These are phyloP conservation scores for Calcarius lapponicus DNA, from an alignment of 2,797 vertebrate species.

Conservation along the genomic window DNA sequence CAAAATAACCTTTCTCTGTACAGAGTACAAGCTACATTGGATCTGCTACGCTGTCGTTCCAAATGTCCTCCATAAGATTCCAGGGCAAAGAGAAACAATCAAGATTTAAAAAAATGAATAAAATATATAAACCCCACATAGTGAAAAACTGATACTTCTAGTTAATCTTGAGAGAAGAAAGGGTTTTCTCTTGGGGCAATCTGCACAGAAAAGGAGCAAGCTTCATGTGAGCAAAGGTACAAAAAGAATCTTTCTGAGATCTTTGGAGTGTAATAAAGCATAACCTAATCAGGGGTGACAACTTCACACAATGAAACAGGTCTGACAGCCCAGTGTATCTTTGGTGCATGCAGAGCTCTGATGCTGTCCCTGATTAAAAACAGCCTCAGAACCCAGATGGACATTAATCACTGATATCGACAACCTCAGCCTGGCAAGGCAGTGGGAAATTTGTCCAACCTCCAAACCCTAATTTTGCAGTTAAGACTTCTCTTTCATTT, in stretches of 20 bases:
- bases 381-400: background rate
- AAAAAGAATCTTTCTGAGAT: background rate
- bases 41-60: background rate
- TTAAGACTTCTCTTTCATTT: background rate
- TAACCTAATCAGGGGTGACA: background rate
- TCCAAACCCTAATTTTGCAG: background rate
- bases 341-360: background rate
- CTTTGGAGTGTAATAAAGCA: background rate
- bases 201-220: background rate
- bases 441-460: background rate
- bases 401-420: background rate
- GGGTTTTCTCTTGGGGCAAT: background rate
- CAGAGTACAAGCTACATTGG: background rate
- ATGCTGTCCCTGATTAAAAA: background rate
- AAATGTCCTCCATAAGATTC: background rate
- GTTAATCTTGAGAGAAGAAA: background rate
- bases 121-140: background rate
- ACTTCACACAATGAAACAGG: background rate
- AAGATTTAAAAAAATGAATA: background rate
- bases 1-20: background rate
- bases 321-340: background rate
- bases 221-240: background rate
- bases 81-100: background rate
- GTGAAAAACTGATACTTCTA: background rate
- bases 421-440: background rate